phyloP scores from a whole-genome alignment of 2,888 invertebrate species.

The Lagria hirta region DNA sequence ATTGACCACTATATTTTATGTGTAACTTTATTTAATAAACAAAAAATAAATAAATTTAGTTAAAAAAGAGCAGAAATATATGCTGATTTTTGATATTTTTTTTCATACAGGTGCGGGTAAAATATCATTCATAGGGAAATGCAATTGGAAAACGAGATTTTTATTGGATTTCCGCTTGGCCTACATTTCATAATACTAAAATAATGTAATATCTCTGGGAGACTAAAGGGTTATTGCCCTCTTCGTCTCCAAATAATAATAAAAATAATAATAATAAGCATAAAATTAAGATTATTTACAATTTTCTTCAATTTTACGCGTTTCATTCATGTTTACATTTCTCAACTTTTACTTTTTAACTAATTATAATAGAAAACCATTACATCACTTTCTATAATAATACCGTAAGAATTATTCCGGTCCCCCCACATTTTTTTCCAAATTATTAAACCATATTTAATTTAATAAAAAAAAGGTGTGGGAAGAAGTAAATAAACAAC shows the following conservation, averaged over 20 bases:
- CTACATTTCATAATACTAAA: conserved; percentile 21
- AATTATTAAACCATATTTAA: too few relatives aligned
- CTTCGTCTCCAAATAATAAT: conserved; percentile 6
- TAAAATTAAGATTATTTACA: conserved; percentile 18
- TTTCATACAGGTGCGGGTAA: too few relatives aligned
- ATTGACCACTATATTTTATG: too few relatives aligned
- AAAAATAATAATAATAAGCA: conserved; percentile 4
- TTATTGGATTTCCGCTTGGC: conserved; percentile 14
- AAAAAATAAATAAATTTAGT: too few relatives aligned
- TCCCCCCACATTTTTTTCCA: conserved; percentile 4
- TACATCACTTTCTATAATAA: conserved; percentile 4
- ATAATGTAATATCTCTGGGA: conserved; percentile 12
- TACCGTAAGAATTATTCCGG: conserved; percentile 10
- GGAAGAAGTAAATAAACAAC: conserved; percentile 31
- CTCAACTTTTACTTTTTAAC: conserved; percentile 14
- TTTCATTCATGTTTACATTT: neutral
- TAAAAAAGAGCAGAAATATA: too few relatives aligned
- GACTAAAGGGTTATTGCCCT: conserved; percentile 20
- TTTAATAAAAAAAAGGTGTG: conserved; percentile 14
- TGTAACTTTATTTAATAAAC: too few relatives aligned
- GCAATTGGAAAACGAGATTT: conserved; percentile 5
- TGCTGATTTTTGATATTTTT: too few relatives aligned
- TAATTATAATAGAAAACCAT: too few relatives aligned
- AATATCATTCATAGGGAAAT: too few relatives aligned
- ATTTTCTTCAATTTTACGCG: conserved; percentile 10